Base-by-base conservation (phyloP, 2,888 invertebrate genomes). In the Apamea crenata region DNA sequence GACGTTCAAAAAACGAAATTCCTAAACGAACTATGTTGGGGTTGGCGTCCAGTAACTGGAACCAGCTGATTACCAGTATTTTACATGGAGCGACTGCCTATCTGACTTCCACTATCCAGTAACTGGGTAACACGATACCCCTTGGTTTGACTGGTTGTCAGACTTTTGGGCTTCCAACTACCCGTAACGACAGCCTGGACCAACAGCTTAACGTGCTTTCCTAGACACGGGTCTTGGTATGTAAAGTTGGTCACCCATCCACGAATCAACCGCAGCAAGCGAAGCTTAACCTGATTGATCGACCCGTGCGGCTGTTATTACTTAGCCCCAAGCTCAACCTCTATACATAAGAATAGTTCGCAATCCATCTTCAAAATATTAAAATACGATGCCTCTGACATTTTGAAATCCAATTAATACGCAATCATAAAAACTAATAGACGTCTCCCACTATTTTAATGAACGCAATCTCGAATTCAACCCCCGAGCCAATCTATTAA, bases 371-470 rank as follows among this genome's bases (percentile, higher is more conserved):
- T 61, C 25, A 6, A 65, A 29, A 82, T n/a, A n/a, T 78, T 47
- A 47, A 74, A 66, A 71, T 3, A 40, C 12, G 1, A 0, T 56
- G 67, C 50, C 40, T 2, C 18, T 61, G 74, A 75, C 65, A 71
- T 36, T 71, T 82, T 44, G 18, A 65, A 63, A 36, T 18, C 8
- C 75, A 84, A 84, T 83, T 75, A 80, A 61, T 72, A 65, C 29
- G 40, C 80, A 44, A 69, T 80, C 71, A 75, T 65, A 72, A 71
- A 74, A 83, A 84, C 72, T 72, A 84, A 80, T 80, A 36, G 65
- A 56, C 16, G 67, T 44, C 50, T 36, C 32, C 25, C 50, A 73
- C 81, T 72, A 69, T 83, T 75, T 47, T 66, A 80, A 80, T 53
- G 36, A 66, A 84, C 59, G 36, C 25, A 44, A 72, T 72, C 25